Percentiles rank a stretch among this genome's conserved stretches.
Conservation (phyloP, 2,113 vertebrate species). For the Prunella fulvescens region DNA sequence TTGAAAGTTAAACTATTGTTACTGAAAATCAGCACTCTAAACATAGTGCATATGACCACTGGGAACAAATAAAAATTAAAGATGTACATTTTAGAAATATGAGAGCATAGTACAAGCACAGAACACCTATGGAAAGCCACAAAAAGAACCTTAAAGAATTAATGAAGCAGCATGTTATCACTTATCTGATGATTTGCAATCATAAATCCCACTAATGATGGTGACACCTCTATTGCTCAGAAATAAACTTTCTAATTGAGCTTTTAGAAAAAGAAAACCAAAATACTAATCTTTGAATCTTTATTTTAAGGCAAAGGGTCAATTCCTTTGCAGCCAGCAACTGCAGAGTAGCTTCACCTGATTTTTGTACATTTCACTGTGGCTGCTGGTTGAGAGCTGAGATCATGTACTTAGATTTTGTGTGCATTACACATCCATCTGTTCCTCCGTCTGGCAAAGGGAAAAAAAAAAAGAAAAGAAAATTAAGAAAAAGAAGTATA, state of each 20-base stretch:
- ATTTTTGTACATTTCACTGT: constrained; percentile 1
- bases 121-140: not conserved
- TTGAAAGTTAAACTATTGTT: not conserved
- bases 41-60: not conserved
- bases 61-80: not conserved
- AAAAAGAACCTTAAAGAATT: not conserved
- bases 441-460: constrained; percentile 63
- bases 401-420: constrained; percentile 43
- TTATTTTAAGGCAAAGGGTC: not conserved
- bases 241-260: not conserved
- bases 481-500: not conserved
- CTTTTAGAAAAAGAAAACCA: not conserved
- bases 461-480: not conserved
- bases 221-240: not conserved
- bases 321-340: not conserved
- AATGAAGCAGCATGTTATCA: not conserved
- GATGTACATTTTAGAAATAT: not conserved
- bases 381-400: constrained; percentile 5
- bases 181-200: not conserved
- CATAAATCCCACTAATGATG: not conserved
- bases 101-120: not conserved
- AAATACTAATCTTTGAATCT: not conserved
- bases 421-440: constrained; percentile 59
- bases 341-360: not conserved
- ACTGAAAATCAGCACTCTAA: not conserved